A percentile compares a stretch with the other conserved stretches of the same genome.
Conservation (phyloP, 2,797 vertebrate genomes). For the Macropus fuliginosus region DNA sequence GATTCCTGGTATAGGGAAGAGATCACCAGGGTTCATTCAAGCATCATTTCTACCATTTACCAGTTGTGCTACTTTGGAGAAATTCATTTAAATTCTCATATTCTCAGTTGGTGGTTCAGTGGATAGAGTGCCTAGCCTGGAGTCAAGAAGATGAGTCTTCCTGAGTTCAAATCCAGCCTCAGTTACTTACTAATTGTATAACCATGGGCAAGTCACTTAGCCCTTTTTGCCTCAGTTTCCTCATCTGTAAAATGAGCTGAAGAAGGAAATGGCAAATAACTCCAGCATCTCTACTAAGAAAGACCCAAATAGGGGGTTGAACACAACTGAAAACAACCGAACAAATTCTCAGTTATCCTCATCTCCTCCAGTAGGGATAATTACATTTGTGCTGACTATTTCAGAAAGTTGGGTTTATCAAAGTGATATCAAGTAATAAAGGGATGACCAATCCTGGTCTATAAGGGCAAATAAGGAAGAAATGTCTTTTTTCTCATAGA, state of each 20-base stretch:
- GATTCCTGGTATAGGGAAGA: background rate
- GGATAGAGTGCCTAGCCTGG: background rate
- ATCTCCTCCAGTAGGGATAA: background rate
- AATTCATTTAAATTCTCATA: background rate
- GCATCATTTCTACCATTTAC: background rate
- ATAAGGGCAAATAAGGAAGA: background rate
- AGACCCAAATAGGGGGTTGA: background rate
- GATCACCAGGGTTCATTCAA: background rate
- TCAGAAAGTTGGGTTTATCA: background rate
- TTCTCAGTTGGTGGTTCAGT: background rate
- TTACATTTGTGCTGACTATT: background rate
- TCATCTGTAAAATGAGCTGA: background rate
- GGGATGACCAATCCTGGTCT: background rate
- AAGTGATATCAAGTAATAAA: background rate
- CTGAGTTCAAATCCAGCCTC: background rate
- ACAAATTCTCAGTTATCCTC: background rate
- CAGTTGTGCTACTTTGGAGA: background rate
- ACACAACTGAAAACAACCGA: background rate
- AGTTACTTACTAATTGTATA: background rate
- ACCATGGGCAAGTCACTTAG: background rate
- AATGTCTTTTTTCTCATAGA: background rate
- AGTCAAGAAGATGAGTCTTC: background rate
- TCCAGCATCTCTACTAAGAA: background rate
- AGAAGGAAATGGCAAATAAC: background rate
- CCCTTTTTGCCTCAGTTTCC: background rate